Conservation (phyloP, 2,888 invertebrate species). For the Amphipyra tragopoginis region DNA sequence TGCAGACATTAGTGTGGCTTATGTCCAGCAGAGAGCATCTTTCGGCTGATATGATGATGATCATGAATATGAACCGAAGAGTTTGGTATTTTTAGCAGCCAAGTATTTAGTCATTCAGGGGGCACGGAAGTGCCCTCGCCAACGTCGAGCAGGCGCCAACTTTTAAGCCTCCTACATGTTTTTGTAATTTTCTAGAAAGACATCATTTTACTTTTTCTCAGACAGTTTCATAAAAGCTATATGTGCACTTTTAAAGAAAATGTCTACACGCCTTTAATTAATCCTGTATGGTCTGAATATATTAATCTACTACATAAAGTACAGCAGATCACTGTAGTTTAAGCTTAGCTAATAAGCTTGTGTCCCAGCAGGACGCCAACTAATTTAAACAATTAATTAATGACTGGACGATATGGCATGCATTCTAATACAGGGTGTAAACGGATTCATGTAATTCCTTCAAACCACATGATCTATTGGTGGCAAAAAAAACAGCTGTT, state of each 20-base stretch:
- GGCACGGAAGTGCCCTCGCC: no score
- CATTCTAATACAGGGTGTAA: slow-evolving; percentile 8
- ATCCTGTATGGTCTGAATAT: not conserved
- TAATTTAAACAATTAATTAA: slow-evolving; percentile 46
- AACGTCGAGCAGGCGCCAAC: no score
- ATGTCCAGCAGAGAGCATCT: not conserved
- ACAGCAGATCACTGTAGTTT: slow-evolving; percentile 3
- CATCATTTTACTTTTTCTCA: no score
- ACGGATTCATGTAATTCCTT: no score
- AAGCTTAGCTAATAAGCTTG: slow-evolving; percentile 14
- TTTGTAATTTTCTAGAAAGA: no score
- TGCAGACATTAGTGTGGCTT: no score
- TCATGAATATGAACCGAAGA: not conserved
- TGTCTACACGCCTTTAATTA: not conserved
- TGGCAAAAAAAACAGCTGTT: no score
- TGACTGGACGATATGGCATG: slow-evolving; percentile 14
- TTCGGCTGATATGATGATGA: not conserved
- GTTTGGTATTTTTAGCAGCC: no score
- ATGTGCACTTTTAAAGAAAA: not conserved
- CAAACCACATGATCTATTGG: no score
- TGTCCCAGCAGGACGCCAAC: slow-evolving; percentile 26
- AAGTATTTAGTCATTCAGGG: no score
- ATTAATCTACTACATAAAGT: slow-evolving; percentile 1
- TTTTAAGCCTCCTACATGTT: no score
- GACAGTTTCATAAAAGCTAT: no score